Evolutionary conservation across 2,888 invertebrate genomes (phyloP).

Genomic region (Sarcophaga subvicina): DNA sequence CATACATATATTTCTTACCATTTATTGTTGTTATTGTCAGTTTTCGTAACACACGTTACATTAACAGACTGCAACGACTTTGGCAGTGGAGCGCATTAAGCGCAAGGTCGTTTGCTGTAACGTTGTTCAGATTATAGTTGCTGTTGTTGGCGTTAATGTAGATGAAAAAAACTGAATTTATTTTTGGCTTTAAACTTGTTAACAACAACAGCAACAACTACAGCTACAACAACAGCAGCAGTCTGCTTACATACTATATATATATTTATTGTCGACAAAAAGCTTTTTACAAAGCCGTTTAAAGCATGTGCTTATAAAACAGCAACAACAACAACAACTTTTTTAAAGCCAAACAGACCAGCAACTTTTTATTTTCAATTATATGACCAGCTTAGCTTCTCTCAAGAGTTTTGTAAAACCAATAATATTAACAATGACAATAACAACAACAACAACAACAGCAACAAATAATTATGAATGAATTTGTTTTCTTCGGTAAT

Average conservation of each 20-base stretch:
- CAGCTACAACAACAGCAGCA: neutral
- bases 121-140: slow-evolving; percentile 50
- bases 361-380: neutral
- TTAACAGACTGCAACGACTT: slow-evolving; percentile 70
- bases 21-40: slow-evolving; percentile 19
- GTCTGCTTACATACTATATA: neutral
- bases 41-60: slow-evolving; percentile 26
- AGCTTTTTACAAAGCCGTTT: slow-evolving; percentile 18
- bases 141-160: slow-evolving; percentile 3
- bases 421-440: neutral
- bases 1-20: neutral
- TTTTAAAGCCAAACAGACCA: neutral
- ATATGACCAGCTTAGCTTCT: neutral
- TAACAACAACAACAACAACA: neutral
- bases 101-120: slow-evolving; percentile 75
- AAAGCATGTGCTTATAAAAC: slow-evolving; percentile 1
- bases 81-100: slow-evolving; percentile 73
- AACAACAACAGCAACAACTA: slow-evolving; percentile 23
- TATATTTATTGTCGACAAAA: neutral
- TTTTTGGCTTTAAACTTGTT: slow-evolving; percentile 53
- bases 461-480: slow-evolving; percentile 32
- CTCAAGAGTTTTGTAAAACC: neutral
- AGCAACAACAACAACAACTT: neutral
- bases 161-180: slow-evolving; percentile 1
- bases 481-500: slow-evolving; percentile 9